phyloP scores from a whole-genome alignment of 2,113 vertebrate species.

The Chlorodrepanis virens region DNA sequence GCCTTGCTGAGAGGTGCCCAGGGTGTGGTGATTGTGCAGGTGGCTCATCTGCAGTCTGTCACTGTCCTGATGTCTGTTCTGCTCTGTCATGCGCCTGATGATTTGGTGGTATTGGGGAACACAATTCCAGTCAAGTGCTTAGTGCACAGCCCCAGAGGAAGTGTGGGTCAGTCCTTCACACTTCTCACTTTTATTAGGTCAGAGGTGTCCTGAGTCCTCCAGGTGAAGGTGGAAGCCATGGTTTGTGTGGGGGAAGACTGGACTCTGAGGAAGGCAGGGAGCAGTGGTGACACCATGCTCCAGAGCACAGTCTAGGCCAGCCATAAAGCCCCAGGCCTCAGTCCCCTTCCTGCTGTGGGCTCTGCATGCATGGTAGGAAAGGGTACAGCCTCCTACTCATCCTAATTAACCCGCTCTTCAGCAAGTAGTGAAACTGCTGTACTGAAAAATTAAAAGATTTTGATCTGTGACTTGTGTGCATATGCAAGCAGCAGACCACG shows the following conservation, averaged over 20 bases:
- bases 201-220: neutral
- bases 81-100: fast-evolving
- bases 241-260: neutral
- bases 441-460: slow-evolving; percentile 21
- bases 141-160: neutral
- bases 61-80: neutral
- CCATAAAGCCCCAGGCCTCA: fast-evolving
- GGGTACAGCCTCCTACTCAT: neutral
- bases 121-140: neutral
- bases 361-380: neutral
- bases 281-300: fast-evolving
- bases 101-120: neutral
- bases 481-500: neutral
- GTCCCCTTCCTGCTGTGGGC: neutral
- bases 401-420: neutral
- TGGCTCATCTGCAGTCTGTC: neutral
- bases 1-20: neutral
- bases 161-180: neutral
- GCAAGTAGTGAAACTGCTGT: neutral
- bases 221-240: neutral
- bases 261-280: neutral
- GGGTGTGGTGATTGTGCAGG: neutral
- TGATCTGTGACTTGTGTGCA: neutral
- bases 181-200: neutral
- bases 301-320: fast-evolving